These are phyloP conservation scores for Capreolus pygargus DNA, from an alignment of 2,113 vertebrate species.

Conservation along the genomic window DNA sequence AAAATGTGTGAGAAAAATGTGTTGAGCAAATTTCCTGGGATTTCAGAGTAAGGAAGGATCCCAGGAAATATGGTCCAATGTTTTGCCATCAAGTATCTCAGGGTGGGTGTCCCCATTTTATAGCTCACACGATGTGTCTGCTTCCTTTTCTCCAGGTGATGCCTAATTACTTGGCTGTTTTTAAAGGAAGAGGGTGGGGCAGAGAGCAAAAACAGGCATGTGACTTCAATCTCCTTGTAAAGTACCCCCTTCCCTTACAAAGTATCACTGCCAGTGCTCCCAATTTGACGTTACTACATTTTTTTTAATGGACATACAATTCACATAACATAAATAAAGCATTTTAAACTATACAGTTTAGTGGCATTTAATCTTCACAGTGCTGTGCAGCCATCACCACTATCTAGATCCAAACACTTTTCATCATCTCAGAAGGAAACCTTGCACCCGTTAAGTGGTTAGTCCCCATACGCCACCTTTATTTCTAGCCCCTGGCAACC, in stretches of 20 bases:
- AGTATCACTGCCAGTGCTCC: background rate
- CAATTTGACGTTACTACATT: background rate
- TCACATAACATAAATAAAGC: background rate
- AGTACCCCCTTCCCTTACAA: background rate
- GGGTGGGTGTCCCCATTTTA: background rate
- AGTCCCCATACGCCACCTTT: no score
- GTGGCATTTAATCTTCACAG: background rate
- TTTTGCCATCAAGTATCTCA: no score
- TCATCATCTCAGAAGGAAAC: background rate
- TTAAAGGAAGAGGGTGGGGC: background rate
- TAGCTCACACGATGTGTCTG: background rate
- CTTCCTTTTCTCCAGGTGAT: background rate
- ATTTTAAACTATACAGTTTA: rapidly evolving
- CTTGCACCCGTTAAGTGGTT: background rate
- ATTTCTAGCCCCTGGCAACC: background rate
- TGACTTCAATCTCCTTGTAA: background rate
- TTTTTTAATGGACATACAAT: background rate
- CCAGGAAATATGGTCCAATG: background rate
- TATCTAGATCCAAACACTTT: background rate
- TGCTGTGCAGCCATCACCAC: no score
- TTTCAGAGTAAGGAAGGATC: background rate
- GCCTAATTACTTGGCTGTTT: background rate
- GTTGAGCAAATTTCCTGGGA: background rate
- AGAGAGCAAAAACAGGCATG: background rate
- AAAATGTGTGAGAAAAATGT: background rate